Percentiles rank a stretch among this genome's conserved stretches.
Conservation (phyloP, 2,888 invertebrate species). For the Conus canariensis region DNA sequence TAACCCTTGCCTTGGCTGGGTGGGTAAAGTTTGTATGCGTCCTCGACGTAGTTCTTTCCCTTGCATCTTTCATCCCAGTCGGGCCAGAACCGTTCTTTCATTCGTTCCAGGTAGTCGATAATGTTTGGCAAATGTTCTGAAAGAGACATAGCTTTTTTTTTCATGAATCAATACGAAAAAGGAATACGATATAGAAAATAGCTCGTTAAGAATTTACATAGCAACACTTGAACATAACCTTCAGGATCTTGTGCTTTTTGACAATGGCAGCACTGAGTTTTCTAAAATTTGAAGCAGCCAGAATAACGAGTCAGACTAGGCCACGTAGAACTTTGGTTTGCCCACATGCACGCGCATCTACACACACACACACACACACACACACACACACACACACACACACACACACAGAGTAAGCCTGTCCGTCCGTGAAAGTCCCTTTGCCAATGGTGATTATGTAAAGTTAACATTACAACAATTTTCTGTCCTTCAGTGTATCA, state of each 20-base stretch:
- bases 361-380: too few species aligned
- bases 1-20: background rate
- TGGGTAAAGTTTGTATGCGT: background rate
- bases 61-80: slow-evolving; percentile 75
- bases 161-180: background rate
- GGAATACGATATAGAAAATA: background rate
- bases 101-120: slow-evolving; percentile 69
- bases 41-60: slow-evolving; percentile 51
- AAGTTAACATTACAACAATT: too few species aligned
- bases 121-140: slow-evolving; percentile 74
- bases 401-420: too few species aligned
- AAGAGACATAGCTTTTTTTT: slow-evolving; percentile 43
- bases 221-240: background rate
- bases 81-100: slow-evolving; percentile 76
- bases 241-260: background rate
- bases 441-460: too few species aligned
- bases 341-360: too few species aligned
- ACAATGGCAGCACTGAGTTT: background rate
- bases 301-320: too few species aligned
- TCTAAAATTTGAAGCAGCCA: too few species aligned
- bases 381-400: too few species aligned
- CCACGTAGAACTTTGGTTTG: too few species aligned
- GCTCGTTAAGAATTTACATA: background rate
- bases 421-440: too few species aligned
- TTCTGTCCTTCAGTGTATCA: too few species aligned